Percentiles rank a stretch among this genome's conserved stretches.
These are phyloP conservation scores for Thymelicus acteon DNA, from an alignment of 2,888 invertebrate genomes.

Conservation along the genomic window DNA sequence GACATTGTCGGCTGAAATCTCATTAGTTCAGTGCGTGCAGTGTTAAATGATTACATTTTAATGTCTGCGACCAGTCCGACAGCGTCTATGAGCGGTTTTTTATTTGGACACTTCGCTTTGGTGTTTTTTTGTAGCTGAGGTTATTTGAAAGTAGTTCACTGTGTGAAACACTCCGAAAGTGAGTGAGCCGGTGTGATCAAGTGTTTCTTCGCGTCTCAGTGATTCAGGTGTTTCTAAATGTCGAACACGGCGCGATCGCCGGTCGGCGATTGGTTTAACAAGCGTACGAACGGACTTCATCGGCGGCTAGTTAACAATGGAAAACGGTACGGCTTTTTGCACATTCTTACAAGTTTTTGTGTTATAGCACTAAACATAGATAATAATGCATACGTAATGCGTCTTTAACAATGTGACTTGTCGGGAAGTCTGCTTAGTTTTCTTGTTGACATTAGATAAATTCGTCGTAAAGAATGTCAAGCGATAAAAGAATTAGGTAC, in stretches of 20 bases:
- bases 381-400: not conserved
- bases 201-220: slow-evolving; percentile 57
- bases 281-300: slow-evolving; percentile 69
- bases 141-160: slow-evolving; percentile 65
- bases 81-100: slow-evolving; percentile 58
- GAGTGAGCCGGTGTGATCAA: slow-evolving; percentile 51
- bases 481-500: not conserved
- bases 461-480: slow-evolving; percentile 12
- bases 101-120: slow-evolving; percentile 60
- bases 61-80: slow-evolving; percentile 62
- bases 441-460: slow-evolving; percentile 33
- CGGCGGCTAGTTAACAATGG: slow-evolving; percentile 74
- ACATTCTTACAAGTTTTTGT: slow-evolving; percentile 24
- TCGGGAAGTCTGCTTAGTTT: not conserved
- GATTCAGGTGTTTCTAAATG: slow-evolving; percentile 64
- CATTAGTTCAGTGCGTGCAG: slow-evolving; percentile 80
- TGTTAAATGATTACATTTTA: slow-evolving; percentile 81
- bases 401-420: slow-evolving; percentile 1
- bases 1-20: slow-evolving; percentile 77
- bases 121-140: slow-evolving; percentile 61
- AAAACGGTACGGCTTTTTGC: slow-evolving; percentile 69
- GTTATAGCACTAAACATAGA: not conserved
- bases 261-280: slow-evolving; percentile 75
- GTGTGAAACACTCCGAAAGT: slow-evolving; percentile 48
- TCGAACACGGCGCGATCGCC: slow-evolving; percentile 70